Conservation (phyloP, 1,140 invertebrate species). For the Watersipora subatra region DNA sequence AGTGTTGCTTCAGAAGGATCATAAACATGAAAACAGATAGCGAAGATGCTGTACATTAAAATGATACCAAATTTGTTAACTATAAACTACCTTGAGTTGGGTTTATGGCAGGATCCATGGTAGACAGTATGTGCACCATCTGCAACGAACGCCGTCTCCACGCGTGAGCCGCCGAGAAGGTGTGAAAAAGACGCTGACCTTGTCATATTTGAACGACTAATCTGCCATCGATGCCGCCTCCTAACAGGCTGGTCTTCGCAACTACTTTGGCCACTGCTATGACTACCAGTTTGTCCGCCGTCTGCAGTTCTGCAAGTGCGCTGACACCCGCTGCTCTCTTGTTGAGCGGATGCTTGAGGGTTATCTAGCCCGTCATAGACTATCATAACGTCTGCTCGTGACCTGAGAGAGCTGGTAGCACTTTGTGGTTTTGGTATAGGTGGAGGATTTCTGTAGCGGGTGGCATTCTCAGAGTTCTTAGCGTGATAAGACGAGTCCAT, state of each 20-base stretch:
- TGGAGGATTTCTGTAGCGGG: no score
- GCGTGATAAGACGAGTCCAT: no score
- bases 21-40: no score
- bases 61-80: neutral
- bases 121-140: neutral
- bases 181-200: neutral
- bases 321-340: neutral
- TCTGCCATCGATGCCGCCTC: neutral
- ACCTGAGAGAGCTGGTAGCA: no score
- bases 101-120: neutral
- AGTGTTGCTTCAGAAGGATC: neutral
- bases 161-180: neutral
- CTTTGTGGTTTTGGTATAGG: no score
- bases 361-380: no score
- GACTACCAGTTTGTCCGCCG: neutral
- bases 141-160: neutral
- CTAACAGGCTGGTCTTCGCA: neutral
- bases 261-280: neutral
- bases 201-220: neutral
- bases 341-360: no score
- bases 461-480: no score
- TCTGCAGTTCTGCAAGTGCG: neutral
- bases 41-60: neutral
- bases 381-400: no score
- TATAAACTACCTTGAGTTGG: neutral